phyloP scores from a whole-genome alignment of 1,140 invertebrate genomes.

The Melitaea cinxia region DNA sequence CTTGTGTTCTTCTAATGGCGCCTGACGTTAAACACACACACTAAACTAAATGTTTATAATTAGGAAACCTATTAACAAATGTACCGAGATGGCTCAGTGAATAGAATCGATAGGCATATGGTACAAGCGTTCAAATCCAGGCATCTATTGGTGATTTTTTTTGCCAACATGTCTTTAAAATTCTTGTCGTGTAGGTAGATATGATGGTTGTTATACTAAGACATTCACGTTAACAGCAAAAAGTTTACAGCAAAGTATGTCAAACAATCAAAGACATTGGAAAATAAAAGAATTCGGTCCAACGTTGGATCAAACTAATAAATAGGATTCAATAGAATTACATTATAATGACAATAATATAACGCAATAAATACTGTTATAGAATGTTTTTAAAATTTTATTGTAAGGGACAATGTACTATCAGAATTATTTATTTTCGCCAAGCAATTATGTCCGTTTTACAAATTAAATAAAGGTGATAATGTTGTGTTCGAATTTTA shows the following conservation, averaged over 20 bases:
- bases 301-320: conserved; percentile 3
- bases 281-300: background rate
- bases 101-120: no score
- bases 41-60: background rate
- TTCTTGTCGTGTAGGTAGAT: no score
- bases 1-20: conserved; percentile 20
- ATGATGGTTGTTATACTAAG: no score
- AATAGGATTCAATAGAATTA: background rate
- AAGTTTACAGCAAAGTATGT: background rate
- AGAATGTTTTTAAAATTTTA: background rate
- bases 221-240: background rate
- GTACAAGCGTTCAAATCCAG: no score
- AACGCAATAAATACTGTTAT: background rate
- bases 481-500: background rate
- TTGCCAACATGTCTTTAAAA: no score
- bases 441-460: background rate
- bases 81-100: no score
- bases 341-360: background rate
- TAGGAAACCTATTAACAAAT: conserved; percentile 16
- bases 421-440: no score
- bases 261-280: background rate
- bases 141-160: no score
- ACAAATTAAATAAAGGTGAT: conserved; percentile 14
- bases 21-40: conserved; percentile 13
- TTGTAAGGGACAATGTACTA: no score